Percentiles rank a stretch among this genome's conserved stretches.
Evolutionary conservation across 2,888 invertebrate genomes (phyloP).

Genomic region (Ophonus ardosiacus): DNA sequence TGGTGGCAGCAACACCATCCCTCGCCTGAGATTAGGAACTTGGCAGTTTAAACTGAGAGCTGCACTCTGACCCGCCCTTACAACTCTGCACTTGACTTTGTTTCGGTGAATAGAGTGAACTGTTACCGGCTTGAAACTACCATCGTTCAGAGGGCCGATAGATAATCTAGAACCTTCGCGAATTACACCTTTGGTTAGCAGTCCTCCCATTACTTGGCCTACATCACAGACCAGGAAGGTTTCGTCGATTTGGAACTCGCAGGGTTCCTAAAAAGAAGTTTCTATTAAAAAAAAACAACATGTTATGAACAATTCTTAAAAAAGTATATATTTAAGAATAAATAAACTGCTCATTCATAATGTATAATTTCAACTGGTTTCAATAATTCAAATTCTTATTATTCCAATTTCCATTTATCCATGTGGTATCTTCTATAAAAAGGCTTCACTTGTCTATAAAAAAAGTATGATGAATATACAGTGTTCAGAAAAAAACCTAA

Average conservation of each 20-base stretch:
- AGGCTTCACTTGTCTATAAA: no score
- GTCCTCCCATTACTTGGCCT: constrained; percentile 91
- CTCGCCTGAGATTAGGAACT: constrained; percentile 83
- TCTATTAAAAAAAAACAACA: no score
- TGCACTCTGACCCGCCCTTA: constrained; percentile 94
- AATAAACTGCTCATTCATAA: no score
- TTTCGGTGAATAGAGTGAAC: constrained; percentile 95
- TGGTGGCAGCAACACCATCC: constrained; percentile 88
- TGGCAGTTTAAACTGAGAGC: constrained; percentile 85
- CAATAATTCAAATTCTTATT: no score
- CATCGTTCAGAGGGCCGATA: constrained; percentile 87
- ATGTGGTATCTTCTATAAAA: no score
- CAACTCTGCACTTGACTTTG: constrained; percentile 91
- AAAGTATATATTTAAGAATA: not conserved
- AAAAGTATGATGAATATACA: no score
- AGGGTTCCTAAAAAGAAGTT: constrained; percentile 78
- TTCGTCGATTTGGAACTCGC: constrained; percentile 96
- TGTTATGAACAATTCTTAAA: not conserved
- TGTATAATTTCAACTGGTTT: no score
- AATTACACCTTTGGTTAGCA: constrained; percentile 90
- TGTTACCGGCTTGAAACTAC: constrained; percentile 86
- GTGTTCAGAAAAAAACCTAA: no score
- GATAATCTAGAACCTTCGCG: constrained; percentile 89
- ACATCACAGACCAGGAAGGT: constrained; percentile 91
- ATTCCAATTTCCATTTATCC: no score